Evolutionary conservation across 2,797 vertebrate species (phyloP).

Genomic region (Mastacembelus armatus): DNA sequence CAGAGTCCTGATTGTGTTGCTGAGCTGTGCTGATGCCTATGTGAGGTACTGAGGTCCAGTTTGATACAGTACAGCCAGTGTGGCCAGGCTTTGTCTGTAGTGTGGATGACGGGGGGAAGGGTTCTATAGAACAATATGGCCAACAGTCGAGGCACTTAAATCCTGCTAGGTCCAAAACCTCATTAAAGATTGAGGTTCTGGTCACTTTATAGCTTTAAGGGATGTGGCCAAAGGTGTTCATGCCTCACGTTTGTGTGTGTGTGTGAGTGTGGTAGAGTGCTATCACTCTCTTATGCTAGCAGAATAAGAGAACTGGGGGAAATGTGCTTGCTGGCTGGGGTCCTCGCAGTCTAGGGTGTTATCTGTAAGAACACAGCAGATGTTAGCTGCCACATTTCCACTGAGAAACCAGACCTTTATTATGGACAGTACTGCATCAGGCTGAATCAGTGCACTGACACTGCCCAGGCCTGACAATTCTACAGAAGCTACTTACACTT

Average conservation of each 20-base stretch:
- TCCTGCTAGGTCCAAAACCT: constrained; percentile 44
- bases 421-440: background rate
- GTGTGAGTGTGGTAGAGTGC: constrained; percentile 26
- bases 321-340: constrained; percentile 83
- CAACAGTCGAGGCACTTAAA: constrained; percentile 65
- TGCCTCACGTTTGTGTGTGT: constrained; percentile 24
- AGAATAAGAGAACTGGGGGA: constrained; percentile 91
- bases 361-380: constrained; percentile 71
- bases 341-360: constrained; percentile 77
- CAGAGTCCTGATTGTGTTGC: constrained; percentile 35
- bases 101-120: constrained; percentile 41
- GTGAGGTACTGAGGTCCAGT: constrained; percentile 61
- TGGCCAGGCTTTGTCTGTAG: constrained; percentile 44
- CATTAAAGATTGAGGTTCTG: constrained; percentile 36
- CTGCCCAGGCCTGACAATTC: background rate
- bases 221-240: constrained; percentile 38
- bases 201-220: constrained; percentile 34
- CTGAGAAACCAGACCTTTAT: background rate
- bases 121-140: constrained; percentile 48
- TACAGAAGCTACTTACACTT: constrained; percentile 83
- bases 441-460: background rate
- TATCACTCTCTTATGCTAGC: constrained; percentile 82
- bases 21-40: constrained; percentile 51
- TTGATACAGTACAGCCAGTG: constrained; percentile 61
- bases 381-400: background rate